Conservation (phyloP, 2,113 vertebrate species). For the Spea multiplicata region DNA sequence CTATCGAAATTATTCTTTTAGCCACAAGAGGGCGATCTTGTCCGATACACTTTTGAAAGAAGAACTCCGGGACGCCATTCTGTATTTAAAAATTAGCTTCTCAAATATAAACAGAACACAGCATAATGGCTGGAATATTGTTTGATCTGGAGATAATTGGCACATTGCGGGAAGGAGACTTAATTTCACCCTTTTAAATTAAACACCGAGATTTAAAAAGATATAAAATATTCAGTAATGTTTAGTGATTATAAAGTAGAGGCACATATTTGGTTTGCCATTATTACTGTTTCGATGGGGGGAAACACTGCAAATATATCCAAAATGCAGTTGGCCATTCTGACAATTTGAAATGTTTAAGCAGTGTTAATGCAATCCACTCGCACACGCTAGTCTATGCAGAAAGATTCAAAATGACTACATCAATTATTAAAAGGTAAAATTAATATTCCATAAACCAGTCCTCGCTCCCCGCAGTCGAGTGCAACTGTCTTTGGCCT, state of each 20-base stretch:
- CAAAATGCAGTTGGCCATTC: slow-evolving; percentile 80
- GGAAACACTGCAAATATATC: slow-evolving; percentile 86
- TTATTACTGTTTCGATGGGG: slow-evolving; percentile 84
- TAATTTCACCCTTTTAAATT: slow-evolving; percentile 89
- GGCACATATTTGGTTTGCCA: slow-evolving; percentile 78
- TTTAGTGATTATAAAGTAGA: slow-evolving; percentile 82
- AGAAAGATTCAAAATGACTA: slow-evolving; percentile 80
- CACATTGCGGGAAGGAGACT: slow-evolving; percentile 81
- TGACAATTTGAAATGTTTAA: slow-evolving; percentile 85
- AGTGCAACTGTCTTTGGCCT: slow-evolving; percentile 70
- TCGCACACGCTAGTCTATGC: slow-evolving; percentile 74
- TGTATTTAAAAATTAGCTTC: slow-evolving; percentile 78
- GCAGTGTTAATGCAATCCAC: slow-evolving; percentile 76
- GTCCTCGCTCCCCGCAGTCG: slow-evolving; percentile 64
- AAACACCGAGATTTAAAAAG: slow-evolving; percentile 92
- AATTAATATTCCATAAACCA: slow-evolving; percentile 74
- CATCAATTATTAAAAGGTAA: slow-evolving; percentile 87
- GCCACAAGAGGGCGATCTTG: slow-evolving; percentile 77
- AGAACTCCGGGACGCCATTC: slow-evolving; percentile 46
- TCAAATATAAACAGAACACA: slow-evolving; percentile 81
- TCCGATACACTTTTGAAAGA: slow-evolving; percentile 63
- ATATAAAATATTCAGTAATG: slow-evolving; percentile 95
- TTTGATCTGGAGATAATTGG: slow-evolving; percentile 94
- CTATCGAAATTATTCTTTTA: slow-evolving; percentile 40
- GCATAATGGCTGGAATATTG: slow-evolving; percentile 87